These are phyloP conservation scores for Danio albolineatus DNA, from an alignment of 2,797 vertebrate genomes.

Conservation along the genomic window DNA sequence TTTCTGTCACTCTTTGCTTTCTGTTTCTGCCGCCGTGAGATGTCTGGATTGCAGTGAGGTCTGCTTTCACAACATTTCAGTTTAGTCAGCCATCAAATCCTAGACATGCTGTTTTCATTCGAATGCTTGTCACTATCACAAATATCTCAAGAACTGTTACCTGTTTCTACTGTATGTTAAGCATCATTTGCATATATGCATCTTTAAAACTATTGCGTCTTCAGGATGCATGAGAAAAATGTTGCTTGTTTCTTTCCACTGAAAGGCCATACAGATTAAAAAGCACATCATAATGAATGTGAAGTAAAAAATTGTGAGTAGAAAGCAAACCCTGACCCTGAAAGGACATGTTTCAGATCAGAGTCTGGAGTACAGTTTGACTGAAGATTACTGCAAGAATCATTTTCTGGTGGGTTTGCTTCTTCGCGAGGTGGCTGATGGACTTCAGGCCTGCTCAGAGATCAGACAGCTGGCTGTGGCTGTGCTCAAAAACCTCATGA, in stretches of 20 bases:
- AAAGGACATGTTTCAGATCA: conserved; percentile 79
- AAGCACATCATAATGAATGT: background rate
- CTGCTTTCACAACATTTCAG: conserved; percentile 13
- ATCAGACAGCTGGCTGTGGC: conserved; percentile 89
- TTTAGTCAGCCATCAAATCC: background rate
- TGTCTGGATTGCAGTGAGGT: conserved; percentile 36
- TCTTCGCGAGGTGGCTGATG: conserved; percentile 89
- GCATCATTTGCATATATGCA: conserved; percentile 29
- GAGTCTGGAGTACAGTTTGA: conserved; percentile 92
- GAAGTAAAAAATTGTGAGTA: background rate
- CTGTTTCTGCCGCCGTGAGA: conserved; percentile 17
- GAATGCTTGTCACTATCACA: conserved; percentile 30
- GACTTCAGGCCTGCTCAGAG: conserved; percentile 87
- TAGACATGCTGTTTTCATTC: conserved; percentile 33
- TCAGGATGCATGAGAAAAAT: conserved; percentile 35
- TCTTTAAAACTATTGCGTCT: conserved; percentile 26
- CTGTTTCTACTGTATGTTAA: conserved; percentile 10
- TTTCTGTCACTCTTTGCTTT: conserved; percentile 50
- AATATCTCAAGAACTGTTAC: conserved; percentile 1
- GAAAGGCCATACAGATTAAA: background rate
- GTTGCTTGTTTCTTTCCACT: conserved; percentile 9
- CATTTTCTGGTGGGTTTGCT: conserved; percentile 96
- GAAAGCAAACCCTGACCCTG: conserved; percentile 2
- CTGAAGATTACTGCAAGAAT: conserved; percentile 94
- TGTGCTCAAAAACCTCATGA: conserved; percentile 92